phyloP scores from a whole-genome alignment of 2,888 invertebrate genomes.

The Thymelicus sylvestris region DNA sequence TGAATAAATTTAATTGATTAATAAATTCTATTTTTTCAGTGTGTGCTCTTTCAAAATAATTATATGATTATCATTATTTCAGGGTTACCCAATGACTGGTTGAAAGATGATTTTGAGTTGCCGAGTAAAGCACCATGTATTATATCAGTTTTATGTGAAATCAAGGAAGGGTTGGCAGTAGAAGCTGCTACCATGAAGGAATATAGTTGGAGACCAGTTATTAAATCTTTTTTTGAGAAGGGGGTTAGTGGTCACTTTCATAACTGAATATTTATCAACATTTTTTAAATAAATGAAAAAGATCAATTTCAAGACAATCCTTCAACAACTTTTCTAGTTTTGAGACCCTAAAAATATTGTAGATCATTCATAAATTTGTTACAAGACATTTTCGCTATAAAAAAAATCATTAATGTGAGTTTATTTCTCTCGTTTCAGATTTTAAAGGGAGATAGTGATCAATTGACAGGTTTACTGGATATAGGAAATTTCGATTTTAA shows the following conservation, averaged over 20 bases:
- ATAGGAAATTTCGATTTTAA: constrained; percentile 93
- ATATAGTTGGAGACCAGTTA: constrained; percentile 92
- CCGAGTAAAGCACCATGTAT: constrained; percentile 91
- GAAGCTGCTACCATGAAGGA: constrained; percentile 96
- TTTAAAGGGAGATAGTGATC: constrained; percentile 89
- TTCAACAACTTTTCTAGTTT: constrained; percentile 20
- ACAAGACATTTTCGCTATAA: too few relatives aligned
- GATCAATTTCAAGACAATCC: constrained; percentile 1
- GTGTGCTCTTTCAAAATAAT: background rate
- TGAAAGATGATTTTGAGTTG: constrained; percentile 82
- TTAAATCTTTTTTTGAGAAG: constrained; percentile 90
- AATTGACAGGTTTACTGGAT: constrained; percentile 91
- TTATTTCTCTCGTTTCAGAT: constrained; percentile 74
- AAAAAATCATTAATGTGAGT: background rate
- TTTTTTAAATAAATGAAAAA: background rate
- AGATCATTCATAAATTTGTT: too few relatives aligned
- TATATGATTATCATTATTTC: background rate
- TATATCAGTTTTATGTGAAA: constrained; percentile 91
- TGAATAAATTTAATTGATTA: too few relatives aligned
- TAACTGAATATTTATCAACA: background rate
- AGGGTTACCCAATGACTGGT: constrained; percentile 91
- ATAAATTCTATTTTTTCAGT: too few relatives aligned
- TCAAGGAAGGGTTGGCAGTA: constrained; percentile 91
- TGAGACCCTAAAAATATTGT: too few relatives aligned
- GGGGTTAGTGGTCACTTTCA: constrained; percentile 70